Conservation (phyloP, 2,797 vertebrate genomes). For the Hydrolagus colliei region DNA sequence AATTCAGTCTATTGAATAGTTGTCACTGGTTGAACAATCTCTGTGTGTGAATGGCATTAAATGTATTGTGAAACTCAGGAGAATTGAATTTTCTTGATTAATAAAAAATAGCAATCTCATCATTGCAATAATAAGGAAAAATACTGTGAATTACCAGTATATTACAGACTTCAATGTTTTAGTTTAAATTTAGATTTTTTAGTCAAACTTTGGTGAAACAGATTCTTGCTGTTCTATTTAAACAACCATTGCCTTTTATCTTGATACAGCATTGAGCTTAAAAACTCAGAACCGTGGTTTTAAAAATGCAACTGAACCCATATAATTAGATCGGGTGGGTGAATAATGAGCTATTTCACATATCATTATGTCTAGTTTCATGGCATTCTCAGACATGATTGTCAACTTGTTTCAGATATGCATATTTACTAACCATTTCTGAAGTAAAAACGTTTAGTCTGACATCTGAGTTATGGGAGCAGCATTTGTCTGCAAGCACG, state of each 20-base stretch:
- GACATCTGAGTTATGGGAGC: not conserved
- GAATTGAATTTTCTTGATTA: too few relatives aligned
- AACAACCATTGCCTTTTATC: not conserved
- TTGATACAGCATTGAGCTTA: not conserved
- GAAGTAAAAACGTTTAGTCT: not conserved
- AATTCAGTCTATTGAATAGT: too few relatives aligned
- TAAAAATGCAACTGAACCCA: not conserved
- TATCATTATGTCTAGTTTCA: conserved; percentile 12
- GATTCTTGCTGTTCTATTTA: not conserved
- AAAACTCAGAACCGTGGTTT: not conserved
- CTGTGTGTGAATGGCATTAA: too few relatives aligned
- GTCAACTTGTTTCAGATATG: not conserved
- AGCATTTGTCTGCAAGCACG: not conserved
- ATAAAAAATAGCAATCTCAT: too few relatives aligned
- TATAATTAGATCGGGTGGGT: not conserved
- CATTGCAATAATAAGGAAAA: too few relatives aligned
- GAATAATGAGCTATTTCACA: not conserved
- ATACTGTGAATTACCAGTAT: too few relatives aligned
- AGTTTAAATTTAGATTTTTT: too few relatives aligned
- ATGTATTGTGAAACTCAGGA: too few relatives aligned
- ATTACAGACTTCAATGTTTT: too few relatives aligned
- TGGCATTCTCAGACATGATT: conserved; percentile 6
- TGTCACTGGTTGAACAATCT: too few relatives aligned
- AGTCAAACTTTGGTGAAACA: too few relatives aligned
- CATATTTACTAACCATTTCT: not conserved